Evolutionary conservation across 2,797 vertebrate species (phyloP).

Genomic region (Periophthalmus magnuspinnatus): DNA sequence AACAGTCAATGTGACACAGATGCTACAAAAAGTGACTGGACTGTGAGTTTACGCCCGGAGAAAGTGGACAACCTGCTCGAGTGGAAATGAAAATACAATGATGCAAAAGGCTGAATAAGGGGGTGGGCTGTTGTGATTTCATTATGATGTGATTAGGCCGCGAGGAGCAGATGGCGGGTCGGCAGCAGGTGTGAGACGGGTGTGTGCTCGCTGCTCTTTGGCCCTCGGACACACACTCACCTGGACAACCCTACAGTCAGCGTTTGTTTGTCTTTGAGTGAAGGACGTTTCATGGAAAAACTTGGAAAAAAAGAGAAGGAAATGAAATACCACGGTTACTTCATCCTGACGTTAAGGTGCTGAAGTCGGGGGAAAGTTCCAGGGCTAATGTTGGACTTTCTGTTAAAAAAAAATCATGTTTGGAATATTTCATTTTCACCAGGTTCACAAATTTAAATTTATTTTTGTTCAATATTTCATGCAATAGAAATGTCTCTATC

Average conservation of each 20-base stretch:
- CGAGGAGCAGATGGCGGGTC: constrained; percentile 52
- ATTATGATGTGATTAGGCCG: constrained; percentile 2
- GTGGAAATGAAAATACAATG: background rate
- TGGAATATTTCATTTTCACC: too few relatives aligned
- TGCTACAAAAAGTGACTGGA: too few relatives aligned
- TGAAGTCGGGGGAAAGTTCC: too few relatives aligned
- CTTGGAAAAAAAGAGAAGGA: too few relatives aligned
- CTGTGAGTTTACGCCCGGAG: background rate
- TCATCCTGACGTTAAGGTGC: background rate
- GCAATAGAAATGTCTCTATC: too few relatives aligned
- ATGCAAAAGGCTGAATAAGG: background rate
- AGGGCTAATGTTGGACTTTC: too few relatives aligned
- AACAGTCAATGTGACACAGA: background rate
- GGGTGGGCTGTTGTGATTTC: background rate
- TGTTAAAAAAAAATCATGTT: too few relatives aligned
- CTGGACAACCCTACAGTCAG: background rate
- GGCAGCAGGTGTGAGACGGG: constrained; percentile 22
- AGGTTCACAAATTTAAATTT: too few relatives aligned
- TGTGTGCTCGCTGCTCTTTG: constrained; percentile 24
- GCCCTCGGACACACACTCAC: constrained; percentile 33
- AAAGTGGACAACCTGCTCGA: background rate
- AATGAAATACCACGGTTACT: background rate
- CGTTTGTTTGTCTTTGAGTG: constrained; percentile 40
- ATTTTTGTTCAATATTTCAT: too few relatives aligned
- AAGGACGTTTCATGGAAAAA: constrained; percentile 21